Conservation (phyloP, 2,113 vertebrate genomes). For the Bombycilla garrulus region DNA sequence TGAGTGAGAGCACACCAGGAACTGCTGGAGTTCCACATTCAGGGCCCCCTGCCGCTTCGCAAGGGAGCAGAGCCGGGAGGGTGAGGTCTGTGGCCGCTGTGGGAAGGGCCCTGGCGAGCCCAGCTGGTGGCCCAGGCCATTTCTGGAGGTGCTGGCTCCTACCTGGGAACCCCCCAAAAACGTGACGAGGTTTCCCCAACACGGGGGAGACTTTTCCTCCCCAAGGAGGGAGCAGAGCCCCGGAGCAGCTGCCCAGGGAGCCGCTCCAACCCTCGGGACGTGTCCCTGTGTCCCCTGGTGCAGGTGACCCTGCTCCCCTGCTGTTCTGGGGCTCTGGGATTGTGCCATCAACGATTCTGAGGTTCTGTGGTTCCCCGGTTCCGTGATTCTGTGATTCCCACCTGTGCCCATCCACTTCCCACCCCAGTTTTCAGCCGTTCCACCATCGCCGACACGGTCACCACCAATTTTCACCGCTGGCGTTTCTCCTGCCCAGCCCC, state of each 20-base stretch:
- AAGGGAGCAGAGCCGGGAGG: neutral
- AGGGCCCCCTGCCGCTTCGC: too few relatives aligned
- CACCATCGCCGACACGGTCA: accelerated
- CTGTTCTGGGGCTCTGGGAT: accelerated
- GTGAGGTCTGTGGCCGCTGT: neutral
- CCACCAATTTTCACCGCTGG: neutral
- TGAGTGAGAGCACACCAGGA: too few relatives aligned
- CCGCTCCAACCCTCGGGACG: too few relatives aligned
- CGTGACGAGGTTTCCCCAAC: accelerated
- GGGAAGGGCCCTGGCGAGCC: neutral
- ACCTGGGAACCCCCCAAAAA: neutral
- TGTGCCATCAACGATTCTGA: neutral
- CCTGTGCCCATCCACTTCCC: accelerated
- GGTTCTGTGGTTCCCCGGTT: neutral
- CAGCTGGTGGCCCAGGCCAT: neutral
- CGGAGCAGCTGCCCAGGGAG: too few relatives aligned
- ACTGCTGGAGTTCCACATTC: too few relatives aligned
- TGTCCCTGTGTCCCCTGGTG: neutral
- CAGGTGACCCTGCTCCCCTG: neutral
- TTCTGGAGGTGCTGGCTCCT: neutral
- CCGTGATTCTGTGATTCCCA: neutral
- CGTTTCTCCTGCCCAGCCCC: neutral
- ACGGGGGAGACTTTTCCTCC: neutral
- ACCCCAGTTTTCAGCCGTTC: accelerated
- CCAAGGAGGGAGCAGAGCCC: neutral